These are phyloP conservation scores for Sanderia malayensis DNA, from an alignment of 30 jellyfish, hydroid and myxozoan genomes.

Conservation along the genomic window DNA sequence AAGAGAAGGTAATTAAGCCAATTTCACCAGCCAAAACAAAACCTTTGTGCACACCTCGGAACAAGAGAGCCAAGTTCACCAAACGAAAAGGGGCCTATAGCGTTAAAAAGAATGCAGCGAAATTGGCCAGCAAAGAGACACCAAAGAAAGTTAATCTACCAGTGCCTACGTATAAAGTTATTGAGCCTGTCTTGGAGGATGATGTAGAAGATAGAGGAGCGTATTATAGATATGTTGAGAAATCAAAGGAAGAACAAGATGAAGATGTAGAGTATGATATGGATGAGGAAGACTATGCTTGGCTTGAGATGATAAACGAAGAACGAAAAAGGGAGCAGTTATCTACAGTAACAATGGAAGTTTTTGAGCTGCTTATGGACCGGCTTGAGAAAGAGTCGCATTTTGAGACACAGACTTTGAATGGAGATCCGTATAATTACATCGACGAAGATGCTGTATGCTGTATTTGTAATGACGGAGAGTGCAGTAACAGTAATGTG, in stretches of 20 bases:
- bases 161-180: slow-evolving; percentile 42
- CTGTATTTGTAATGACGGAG: slow-evolving; percentile 97
- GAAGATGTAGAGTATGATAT: slow-evolving; percentile 98
- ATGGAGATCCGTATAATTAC: slow-evolving; percentile 91
- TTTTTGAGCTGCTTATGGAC: slow-evolving; percentile 90
- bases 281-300: slow-evolving; percentile 98
- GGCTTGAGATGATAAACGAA: slow-evolving; percentile 85
- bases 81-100: slow-evolving; percentile 53
- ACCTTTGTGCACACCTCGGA: slow-evolving; percentile 63
- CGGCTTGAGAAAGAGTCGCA: slow-evolving; percentile 96
- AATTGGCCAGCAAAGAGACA: slow-evolving; percentile 26
- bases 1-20: slow-evolving; percentile 31
- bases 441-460: slow-evolving; percentile 99
- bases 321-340: slow-evolving; percentile 73
- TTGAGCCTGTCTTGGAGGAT: slow-evolving; percentile 52
- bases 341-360: slow-evolving; percentile 74
- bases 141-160: slow-evolving; percentile 62
- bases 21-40: slow-evolving; percentile 45
- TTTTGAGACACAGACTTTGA: slow-evolving; percentile 90
- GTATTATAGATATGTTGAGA: slow-evolving; percentile 84
- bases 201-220: slow-evolving; percentile 77
- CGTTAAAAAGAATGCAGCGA: slow-evolving; percentile 53
- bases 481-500: slow-evolving; percentile 93
- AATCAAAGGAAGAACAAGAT: slow-evolving; percentile 86
- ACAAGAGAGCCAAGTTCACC: slow-evolving; percentile 48